Evolutionary conservation across 2,888 invertebrate genomes (phyloP), one percentile per base, ranked within the genome.

Genomic region (Dastarcus helophoroides): DNA sequence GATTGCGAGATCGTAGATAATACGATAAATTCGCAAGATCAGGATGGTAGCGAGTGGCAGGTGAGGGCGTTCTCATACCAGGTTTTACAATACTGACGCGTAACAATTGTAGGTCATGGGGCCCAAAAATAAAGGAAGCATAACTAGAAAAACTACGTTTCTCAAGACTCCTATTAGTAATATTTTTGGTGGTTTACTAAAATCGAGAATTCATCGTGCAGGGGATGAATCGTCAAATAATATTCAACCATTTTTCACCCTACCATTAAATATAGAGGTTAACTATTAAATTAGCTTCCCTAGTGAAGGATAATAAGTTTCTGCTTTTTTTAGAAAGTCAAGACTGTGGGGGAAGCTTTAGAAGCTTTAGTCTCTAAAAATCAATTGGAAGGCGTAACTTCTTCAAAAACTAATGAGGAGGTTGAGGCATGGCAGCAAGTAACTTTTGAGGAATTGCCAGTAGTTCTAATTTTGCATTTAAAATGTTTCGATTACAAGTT

Each of bases 241-340:
- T 43, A 81, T 94, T 40, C 89, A 94, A 60, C 94, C 94, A 1
- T 95, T 95, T 67, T 93, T 93, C 59, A 91, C 93, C 1, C 68
- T 95, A 38, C 93, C 90, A 58, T 71, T 95, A 15, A 91, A 95
- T 53, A 90, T 95, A 46, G 89, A 91, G 72, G 90, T 89, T 56
- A 53, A 51, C 7, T 23, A 9, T 7, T 23, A 8, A 5, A 23
- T 23, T 10, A 23, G 7, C 7, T 31, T 4, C 10, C 29, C 7
- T 4, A 5, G 4, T 19, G 15, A 14, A 14, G 29, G 16, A n/a
- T 30, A 13, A 14, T 31, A 14, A n/a, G 8, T 10, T 14, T 10
- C 12, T 11, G 23, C 4, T 30, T 27, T n/a, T 54, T 64, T 12
- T 60, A 86, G 84, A 83, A 83, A 65, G 79, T 82, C 0, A 75